These are phyloP conservation scores for Promerops cafer DNA, from an alignment of 2,113 vertebrate species.

Conservation along the genomic window DNA sequence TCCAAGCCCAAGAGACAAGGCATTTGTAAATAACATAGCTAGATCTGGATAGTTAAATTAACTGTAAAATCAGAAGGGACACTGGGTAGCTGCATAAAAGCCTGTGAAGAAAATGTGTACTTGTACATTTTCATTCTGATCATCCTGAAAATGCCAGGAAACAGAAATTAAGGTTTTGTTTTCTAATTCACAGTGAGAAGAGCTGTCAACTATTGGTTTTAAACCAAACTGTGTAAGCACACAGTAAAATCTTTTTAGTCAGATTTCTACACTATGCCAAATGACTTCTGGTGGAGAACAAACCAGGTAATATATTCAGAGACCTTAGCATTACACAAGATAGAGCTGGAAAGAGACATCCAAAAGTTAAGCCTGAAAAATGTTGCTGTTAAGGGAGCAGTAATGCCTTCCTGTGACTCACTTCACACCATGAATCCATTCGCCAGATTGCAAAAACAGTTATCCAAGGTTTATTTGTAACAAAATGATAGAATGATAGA, in stretches of 20 bases:
- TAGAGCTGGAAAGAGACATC: neutral
- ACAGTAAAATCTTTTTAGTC: neutral
- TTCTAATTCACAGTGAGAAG: neutral
- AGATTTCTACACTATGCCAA: neutral
- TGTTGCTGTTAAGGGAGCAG: neutral
- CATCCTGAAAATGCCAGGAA: neutral
- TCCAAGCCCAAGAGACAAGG: neutral
- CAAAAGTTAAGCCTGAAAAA: neutral
- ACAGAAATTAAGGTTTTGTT: neutral
- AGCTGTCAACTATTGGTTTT: neutral
- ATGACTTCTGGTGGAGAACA: neutral
- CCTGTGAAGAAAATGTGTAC: neutral
- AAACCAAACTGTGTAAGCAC: neutral
- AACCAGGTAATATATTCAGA: neutral
- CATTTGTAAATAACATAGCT: neutral
- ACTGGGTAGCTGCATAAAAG: neutral
- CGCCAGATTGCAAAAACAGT: neutral
- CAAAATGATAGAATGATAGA: neutral
- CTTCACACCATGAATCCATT: accelerated
- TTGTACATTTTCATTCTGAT: neutral
- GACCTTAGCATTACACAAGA: neutral
- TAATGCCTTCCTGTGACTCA: neutral
- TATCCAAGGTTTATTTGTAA: neutral
- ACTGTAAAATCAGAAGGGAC: neutral
- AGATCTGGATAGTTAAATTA: neutral